Evolutionary conservation across 2,888 invertebrate species (phyloP).

Genomic region (Spilosoma lubricipeda): DNA sequence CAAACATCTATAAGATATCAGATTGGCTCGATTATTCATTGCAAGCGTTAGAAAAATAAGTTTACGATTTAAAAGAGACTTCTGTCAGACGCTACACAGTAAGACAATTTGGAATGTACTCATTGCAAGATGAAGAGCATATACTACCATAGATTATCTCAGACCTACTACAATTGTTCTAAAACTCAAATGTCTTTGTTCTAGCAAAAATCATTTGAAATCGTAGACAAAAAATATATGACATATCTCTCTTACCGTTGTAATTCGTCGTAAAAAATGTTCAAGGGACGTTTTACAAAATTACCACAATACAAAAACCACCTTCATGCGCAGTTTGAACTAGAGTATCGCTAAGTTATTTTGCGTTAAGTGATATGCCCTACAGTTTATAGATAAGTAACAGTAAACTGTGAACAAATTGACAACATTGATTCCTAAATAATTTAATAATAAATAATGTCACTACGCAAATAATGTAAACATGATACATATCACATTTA

Average conservation of each 20-base stretch:
- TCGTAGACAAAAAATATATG: constrained; percentile 43
- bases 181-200: constrained; percentile 25
- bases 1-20: neutral
- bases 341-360: constrained; percentile 24
- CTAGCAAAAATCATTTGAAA: constrained; percentile 46
- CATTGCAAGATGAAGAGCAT: constrained; percentile 43
- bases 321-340: constrained; percentile 30
- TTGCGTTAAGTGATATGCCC: constrained; percentile 28
- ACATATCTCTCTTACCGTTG: constrained; percentile 34
- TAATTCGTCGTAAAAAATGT: constrained; percentile 40
- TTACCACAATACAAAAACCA: constrained; percentile 31
- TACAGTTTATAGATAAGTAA: constrained; percentile 28
- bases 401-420: constrained; percentile 31
- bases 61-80: constrained; percentile 25
- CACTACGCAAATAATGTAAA: constrained; percentile 23
- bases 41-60: neutral
- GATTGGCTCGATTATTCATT: neutral
- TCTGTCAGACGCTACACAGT: constrained; percentile 34
- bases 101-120: constrained; percentile 74
- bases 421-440: constrained; percentile 34
- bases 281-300: constrained; percentile 26
- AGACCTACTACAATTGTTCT: constrained; percentile 39
- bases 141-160: constrained; percentile 26
- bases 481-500: constrained; percentile 22
- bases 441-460: constrained; percentile 51